Percentiles rank a stretch among this genome's conserved stretches.
Conservation (phyloP, 2,797 vertebrate genomes). For the Alosa sapidissima region DNA sequence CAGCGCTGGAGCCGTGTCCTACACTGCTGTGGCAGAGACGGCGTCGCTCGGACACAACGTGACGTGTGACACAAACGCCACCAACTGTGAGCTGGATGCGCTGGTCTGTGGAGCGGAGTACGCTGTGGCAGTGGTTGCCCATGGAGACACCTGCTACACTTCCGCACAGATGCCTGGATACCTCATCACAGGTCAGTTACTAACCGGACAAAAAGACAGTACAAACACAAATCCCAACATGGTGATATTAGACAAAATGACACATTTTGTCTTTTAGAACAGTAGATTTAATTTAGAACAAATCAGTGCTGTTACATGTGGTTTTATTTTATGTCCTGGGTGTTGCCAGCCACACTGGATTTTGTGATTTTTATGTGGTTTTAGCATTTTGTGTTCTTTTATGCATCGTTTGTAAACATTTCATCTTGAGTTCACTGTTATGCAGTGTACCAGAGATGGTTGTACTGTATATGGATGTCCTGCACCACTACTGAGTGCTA, state of each 20-base stretch:
- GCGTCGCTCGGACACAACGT: constrained; percentile 31
- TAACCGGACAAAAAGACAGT: background rate
- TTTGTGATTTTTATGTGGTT: too few species aligned
- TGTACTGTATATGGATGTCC: background rate
- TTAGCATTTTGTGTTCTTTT: background rate
- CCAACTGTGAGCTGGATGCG: constrained; percentile 58
- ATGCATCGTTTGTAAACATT: background rate
- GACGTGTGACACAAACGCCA: constrained; percentile 59
- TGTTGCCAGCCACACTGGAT: too few species aligned
- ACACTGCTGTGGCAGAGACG: constrained; percentile 50
- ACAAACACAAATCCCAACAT: background rate
- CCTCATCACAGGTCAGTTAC: constrained; percentile 66
- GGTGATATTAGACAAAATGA: background rate
- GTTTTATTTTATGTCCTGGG: too few species aligned
- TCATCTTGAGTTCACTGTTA: background rate
- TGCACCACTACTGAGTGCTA: background rate
- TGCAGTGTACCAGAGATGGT: background rate
- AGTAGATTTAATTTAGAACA: background rate
- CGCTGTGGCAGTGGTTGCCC: constrained; percentile 58
- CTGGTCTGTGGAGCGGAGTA: constrained; percentile 69
- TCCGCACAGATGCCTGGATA: constrained; percentile 59
- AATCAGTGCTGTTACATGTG: background rate
- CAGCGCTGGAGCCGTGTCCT: constrained; percentile 55
- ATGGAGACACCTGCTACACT: constrained; percentile 63
- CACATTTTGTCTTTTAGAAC: background rate